Evolutionary conservation across 2,113 vertebrate species (phyloP), one percentile per base, ranked within the genome.

Genomic region (Tetrao urogallus): DNA sequence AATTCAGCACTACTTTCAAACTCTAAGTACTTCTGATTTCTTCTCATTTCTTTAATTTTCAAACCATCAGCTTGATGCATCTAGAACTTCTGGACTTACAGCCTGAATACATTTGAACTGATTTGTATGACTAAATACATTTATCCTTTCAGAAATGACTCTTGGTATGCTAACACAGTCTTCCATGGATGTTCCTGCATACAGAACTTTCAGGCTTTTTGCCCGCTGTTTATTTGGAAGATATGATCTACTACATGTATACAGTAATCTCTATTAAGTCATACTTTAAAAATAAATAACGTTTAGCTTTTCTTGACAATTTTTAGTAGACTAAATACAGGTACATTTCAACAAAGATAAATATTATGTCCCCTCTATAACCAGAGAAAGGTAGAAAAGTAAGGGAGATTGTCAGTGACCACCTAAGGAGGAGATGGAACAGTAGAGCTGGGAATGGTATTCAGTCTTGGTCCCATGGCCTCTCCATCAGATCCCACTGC

Each of bases 111-210:
- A 25, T 15, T 3, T 2, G 2, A 58, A 38, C 15, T 0, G 1
- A 11, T 67, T 77, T 45, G 5, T 58, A 11, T 48, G 43, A 19
- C 27, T 67, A 42, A 40, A 34, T 36, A 24, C 7, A 4, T 43
- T 70, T 73, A 36, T 43, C 7, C 13, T 47, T 90, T 66, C 10
- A 3, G 2, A 48, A 52, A 28, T 34, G 13, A 65, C 8, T 76
- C 6, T 63, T 30, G 38, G 9, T 48, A 16, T 0, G 1, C 15
- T 54, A 34, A 14, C 60, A 30, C 0, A 3, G 7, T 10, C 36
- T 89, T 74, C 69, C 17, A 32, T 10, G 58, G 47, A 21, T 34
- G 38, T 20, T 72, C 4, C 40, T 80, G 14, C 12, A 38, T 15
- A 42, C 22, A 38, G 1, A 1, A 10, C 10, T 73, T 13, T 47